Base-by-base conservation (phyloP, 2,888 invertebrate species). In the Leptinotarsa rubiginosa region DNA sequence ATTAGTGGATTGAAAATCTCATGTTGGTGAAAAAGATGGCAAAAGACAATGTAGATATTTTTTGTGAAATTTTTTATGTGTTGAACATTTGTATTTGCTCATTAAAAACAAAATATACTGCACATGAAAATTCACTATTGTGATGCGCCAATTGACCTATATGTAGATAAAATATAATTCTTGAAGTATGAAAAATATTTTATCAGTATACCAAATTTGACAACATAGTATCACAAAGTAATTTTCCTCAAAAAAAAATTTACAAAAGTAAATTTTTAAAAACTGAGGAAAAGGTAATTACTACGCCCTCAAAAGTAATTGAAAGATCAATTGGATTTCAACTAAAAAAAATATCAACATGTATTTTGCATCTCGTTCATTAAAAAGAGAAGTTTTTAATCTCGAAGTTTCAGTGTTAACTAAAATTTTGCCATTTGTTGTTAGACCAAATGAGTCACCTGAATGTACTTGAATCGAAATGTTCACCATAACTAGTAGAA, bases 401-500 rank as follows among this genome's bases (percentile, higher is more conserved):
- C 47, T 65, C 49, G n/a, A 65, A n/a, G 10, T 62, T 25, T 18
- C 56, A 50, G 65, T 64, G 16, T 65, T 69, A 47, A 62, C 16
- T 16, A 62, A 72, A 68, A 71, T 72, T 76, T 74, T 41, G 64
- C n/a, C 64, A 69, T 76, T 76, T 76, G 73, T 70, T 73, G 75
- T 72, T 73, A 47, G 75, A 31, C 50, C 20, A 1, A 75, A 69
- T 65, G 66, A 22, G 59, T 62, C 65, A 73, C 70, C 77, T 78
- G 76, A 75, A 78, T 76, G 77, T 76, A 75, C 74, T 71, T 70
- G 13, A 41, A n/a, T n/a, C 62, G 62, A 31, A 31, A 62, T 56
- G 13, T 22, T 4, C 15, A 56, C 65, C 54, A 49, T 31, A 64
- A 25, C 31, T 25, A 69, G 5, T 4, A 64, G 7, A 31, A 31